Evolutionary conservation across 2,888 invertebrate genomes (phyloP).

Genomic region (Chirona hameri): DNA sequence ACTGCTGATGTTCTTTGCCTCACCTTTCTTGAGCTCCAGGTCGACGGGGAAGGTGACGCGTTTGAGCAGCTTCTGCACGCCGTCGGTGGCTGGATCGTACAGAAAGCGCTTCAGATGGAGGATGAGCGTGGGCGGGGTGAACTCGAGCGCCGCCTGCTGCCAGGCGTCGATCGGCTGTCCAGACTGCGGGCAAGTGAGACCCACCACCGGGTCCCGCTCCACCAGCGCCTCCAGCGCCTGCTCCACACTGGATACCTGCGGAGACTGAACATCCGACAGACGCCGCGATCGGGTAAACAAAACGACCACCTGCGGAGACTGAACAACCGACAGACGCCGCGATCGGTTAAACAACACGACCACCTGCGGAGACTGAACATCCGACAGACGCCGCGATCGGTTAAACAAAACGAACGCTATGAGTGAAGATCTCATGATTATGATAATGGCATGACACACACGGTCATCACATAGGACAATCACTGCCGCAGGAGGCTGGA

Average conservation of each 20-base stretch:
- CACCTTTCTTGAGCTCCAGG: constrained; percentile 74
- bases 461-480: not conserved
- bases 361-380: constrained; percentile 46
- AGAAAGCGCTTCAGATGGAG: constrained; percentile 89
- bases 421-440: no score
- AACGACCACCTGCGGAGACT: constrained; percentile 49
- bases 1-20: no score
- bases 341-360: no score
- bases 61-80: constrained; percentile 88
- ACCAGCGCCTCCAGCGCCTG: constrained; percentile 84
- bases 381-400: no score
- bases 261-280: constrained; percentile 43
- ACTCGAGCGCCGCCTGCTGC: constrained; percentile 61
- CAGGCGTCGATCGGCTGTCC: constrained; percentile 62
- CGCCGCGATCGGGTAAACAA: no score
- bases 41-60: constrained; percentile 84
- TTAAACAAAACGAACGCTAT: no score
- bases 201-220: constrained; percentile 78
- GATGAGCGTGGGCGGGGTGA: constrained; percentile 81
- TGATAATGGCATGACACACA: no score
- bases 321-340: constrained; percentile 42
- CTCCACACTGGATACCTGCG: constrained; percentile 59
- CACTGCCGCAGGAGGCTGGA: no score
- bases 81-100: constrained; percentile 74
- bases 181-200: constrained; percentile 75